Conservation (phyloP, 2,113 vertebrate species). For the Saccopteryx bilineata region DNA sequence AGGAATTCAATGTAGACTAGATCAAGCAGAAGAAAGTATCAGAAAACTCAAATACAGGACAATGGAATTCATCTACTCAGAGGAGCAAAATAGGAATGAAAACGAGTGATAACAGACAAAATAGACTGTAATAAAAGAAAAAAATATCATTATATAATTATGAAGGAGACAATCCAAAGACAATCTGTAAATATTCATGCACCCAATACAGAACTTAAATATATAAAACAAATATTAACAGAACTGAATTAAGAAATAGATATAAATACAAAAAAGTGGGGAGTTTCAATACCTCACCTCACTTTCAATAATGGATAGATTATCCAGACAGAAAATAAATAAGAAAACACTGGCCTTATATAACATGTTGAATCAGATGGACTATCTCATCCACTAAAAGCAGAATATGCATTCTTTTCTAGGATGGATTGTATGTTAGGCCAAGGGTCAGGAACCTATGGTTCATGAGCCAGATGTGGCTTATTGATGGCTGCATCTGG, state of each 20-base stretch:
- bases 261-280: neutral
- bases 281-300: neutral
- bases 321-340: neutral
- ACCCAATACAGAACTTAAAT: neutral
- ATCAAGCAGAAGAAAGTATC: neutral
- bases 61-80: neutral
- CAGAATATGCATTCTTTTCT: neutral
- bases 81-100: neutral
- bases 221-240: neutral
- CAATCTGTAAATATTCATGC: neutral
- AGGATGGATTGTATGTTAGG: neutral
- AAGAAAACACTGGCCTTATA: neutral
- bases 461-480: too few relatives aligned
- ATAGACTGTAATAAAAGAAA: neutral
- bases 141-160: neutral
- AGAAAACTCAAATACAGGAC: neutral
- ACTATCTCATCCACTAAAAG: neutral
- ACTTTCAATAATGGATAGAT: neutral
- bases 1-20: neutral
- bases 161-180: neutral
- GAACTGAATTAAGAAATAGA: neutral
- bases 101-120: neutral
- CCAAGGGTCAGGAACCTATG: too few relatives aligned
- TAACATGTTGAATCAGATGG: neutral
- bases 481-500: too few relatives aligned